phyloP scores from a whole-genome alignment of 2,797 vertebrate species.

The Otolemur crassicaudatus region DNA sequence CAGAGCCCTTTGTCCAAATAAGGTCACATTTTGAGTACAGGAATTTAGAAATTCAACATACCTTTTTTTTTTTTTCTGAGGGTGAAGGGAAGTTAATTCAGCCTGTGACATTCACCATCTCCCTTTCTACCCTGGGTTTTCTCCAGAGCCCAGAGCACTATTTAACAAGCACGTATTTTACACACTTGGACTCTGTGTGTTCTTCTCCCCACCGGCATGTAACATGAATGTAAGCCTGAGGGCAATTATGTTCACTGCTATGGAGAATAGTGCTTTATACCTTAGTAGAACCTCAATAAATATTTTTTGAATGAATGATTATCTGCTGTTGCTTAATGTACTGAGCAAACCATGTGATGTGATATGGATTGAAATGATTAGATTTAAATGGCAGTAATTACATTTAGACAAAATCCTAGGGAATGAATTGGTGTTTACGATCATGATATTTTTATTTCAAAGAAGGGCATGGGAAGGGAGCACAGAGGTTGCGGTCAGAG shows the following conservation, averaged over 20 bases:
- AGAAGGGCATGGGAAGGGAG: not conserved
- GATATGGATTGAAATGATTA: not conserved
- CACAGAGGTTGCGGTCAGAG: not conserved
- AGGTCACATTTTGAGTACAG: not conserved
- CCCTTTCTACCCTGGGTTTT: slow-evolving; percentile 28
- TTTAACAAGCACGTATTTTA: not conserved
- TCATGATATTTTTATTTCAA: not conserved
- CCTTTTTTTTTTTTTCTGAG: not conserved
- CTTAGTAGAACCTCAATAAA: not conserved
- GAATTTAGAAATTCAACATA: not conserved
- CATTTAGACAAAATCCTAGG: not conserved
- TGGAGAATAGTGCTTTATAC: not conserved
- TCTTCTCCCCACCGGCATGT: not conserved
- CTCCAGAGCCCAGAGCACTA: not conserved
- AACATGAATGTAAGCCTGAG: not conserved
- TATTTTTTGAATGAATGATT: not conserved
- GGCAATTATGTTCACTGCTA: not conserved
- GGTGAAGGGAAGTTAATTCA: not conserved
- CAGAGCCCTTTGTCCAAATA: not conserved
- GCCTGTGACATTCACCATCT: not conserved
- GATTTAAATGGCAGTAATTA: not conserved
- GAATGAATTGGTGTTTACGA: not conserved
- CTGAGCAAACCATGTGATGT: not conserved
- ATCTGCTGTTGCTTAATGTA: not conserved
- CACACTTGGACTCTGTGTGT: not conserved